Conservation (phyloP, 2,888 invertebrate genomes). For the Eurytoma californica region DNA sequence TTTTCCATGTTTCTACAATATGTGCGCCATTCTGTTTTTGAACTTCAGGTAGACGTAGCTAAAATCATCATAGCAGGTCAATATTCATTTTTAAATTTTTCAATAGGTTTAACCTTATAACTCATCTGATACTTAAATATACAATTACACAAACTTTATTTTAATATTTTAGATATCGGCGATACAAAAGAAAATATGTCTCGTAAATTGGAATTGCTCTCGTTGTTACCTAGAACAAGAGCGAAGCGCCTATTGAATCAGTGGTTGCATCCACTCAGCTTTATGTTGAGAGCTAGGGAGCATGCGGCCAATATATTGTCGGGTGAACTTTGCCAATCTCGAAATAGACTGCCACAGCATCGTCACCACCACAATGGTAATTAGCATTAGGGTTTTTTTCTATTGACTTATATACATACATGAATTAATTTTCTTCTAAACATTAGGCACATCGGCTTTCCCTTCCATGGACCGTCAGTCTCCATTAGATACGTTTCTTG, state of each 20-base stretch:
- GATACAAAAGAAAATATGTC: slow-evolving; percentile 79
- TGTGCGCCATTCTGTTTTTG: slow-evolving; percentile 88
- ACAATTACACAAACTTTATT: too few species aligned
- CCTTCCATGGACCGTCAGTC: slow-evolving; percentile 85
- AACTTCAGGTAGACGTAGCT: slow-evolving; percentile 91
- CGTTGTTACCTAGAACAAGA: slow-evolving; percentile 85
- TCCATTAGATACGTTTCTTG: slow-evolving; percentile 89
- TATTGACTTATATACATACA: neutral
- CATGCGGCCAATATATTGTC: slow-evolving; percentile 88
- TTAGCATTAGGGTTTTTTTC: slow-evolving; percentile 11
- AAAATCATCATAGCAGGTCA: slow-evolving; percentile 88
- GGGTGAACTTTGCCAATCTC: slow-evolving; percentile 77
- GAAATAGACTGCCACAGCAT: slow-evolving; percentile 69
- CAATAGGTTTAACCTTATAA: too few species aligned
- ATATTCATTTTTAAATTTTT: slow-evolving; percentile 48
- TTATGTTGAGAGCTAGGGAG: slow-evolving; percentile 87
- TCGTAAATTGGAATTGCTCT: slow-evolving; percentile 84
- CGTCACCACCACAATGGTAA: slow-evolving; percentile 71
- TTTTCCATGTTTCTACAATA: slow-evolving; percentile 90
- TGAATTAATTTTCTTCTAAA: slow-evolving; percentile 35
- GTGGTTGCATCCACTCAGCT: slow-evolving; percentile 86
- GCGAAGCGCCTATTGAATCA: slow-evolving; percentile 86
- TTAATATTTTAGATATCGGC: slow-evolving; percentile 68
- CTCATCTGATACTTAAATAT: too few species aligned
- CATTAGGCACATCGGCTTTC: slow-evolving; percentile 83